Conservation (phyloP, 1,140 invertebrate genomes). For the Panagrolaimus sp. region DNA sequence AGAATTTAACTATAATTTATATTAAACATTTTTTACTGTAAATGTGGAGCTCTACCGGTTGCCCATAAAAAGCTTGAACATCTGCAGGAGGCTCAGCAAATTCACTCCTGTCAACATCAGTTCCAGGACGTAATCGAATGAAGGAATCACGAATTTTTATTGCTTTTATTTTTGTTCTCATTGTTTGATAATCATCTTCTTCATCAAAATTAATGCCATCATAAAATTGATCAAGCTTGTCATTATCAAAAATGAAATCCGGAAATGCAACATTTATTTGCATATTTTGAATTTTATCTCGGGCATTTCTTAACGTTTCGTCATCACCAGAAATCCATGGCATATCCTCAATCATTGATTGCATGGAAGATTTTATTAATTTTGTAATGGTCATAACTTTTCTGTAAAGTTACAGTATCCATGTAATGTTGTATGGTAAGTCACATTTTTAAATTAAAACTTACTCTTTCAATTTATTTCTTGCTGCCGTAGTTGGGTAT, state of each 20-base stretch:
- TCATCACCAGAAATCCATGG: neutral
- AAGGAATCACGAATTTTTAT: no score
- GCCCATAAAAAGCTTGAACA: neutral
- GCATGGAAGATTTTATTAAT: no score
- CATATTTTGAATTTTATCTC: neutral
- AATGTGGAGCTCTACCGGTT: neutral
- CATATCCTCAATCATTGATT: neutral
- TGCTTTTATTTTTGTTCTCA: no score
- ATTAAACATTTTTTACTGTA: neutral
- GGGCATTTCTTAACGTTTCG: neutral
- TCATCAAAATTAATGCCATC: neutral
- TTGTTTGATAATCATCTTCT: neutral
- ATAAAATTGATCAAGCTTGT: neutral
- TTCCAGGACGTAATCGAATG: neutral
- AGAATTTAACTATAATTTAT: neutral
- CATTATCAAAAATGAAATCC: neutral
- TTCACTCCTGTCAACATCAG: neutral
- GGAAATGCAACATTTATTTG: neutral
- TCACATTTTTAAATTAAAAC: no score
- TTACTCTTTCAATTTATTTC: no score
- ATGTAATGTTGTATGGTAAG: no score
- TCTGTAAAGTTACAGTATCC: no score
- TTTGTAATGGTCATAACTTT: no score
- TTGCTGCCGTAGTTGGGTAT: no score
- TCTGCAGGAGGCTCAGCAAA: neutral